These are phyloP conservation scores for Pipistrellus nathusii DNA, from an alignment of 2,797 vertebrate species.

Conservation along the genomic window DNA sequence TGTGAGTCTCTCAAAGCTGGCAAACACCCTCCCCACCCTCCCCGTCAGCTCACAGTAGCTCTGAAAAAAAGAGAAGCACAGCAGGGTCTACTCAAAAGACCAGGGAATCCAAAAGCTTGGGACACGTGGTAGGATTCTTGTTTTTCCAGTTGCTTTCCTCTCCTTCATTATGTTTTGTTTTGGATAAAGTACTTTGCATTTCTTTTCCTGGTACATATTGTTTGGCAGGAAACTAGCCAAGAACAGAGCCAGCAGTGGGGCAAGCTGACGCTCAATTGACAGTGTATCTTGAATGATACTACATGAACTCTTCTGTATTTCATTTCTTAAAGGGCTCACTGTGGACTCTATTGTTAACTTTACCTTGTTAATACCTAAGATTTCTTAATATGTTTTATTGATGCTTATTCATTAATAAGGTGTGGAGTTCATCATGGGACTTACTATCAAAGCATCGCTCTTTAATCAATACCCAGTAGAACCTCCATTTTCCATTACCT, in stretches of 20 bases:
- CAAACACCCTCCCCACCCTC: background rate
- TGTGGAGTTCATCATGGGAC: background rate
- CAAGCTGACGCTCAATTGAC: background rate
- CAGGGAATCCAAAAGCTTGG: background rate
- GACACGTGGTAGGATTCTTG: conserved; percentile 2
- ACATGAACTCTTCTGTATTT: background rate
- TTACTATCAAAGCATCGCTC: conserved; percentile 2
- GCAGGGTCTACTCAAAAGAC: conserved; percentile 13
- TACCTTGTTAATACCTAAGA: background rate
- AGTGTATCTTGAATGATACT: background rate
- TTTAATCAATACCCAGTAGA: background rate
- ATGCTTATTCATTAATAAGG: conserved; percentile 42
- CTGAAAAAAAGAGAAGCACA: background rate
- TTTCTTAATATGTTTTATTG: background rate
- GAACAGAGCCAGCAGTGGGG: background rate
- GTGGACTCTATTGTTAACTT: background rate
- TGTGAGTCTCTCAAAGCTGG: background rate
- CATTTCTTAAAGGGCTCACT: conserved; percentile 6
- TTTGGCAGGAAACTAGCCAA: conserved; percentile 45
- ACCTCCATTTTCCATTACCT: conserved; percentile 21
- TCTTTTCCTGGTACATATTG: conserved; percentile 46
- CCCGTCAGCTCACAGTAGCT: background rate
- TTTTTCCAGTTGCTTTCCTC: conserved; percentile 69
- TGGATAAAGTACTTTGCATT: conserved; percentile 54
- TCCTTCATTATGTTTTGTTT: conserved; percentile 62